phyloP scores from a whole-genome alignment of 2,888 invertebrate genomes.

The Ophion obscuratus region DNA sequence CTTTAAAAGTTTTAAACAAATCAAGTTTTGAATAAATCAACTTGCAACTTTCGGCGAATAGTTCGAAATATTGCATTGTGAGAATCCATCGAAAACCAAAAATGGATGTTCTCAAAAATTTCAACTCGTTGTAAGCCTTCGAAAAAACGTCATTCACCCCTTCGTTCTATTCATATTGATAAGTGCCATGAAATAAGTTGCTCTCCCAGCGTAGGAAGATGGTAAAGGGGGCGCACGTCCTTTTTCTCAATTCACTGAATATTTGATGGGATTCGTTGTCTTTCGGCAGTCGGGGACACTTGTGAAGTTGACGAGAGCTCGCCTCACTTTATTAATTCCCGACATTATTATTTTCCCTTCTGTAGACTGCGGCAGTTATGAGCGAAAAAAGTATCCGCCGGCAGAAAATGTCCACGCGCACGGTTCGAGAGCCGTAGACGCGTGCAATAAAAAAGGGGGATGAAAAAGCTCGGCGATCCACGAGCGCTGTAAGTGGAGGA shows the following conservation, averaged over 20 bases:
- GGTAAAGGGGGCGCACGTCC: no score
- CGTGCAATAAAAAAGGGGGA: conserved; percentile 38
- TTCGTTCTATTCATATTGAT: no score
- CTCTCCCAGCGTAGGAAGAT: no score
- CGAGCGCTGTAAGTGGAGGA: conserved; percentile 2
- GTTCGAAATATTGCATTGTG: no score
- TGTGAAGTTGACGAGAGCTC: conserved; percentile 48
- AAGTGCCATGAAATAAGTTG: no score
- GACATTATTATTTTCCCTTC: conserved; percentile 27
- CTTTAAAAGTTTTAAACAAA: no score
- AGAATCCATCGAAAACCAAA: no score
- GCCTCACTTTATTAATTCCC: conserved; percentile 46
- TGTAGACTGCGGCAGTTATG: neutral
- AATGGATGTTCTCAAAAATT: no score
- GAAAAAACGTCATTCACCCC: no score
- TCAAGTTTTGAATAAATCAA: no score
- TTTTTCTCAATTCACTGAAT: neutral
- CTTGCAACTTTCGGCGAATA: no score
- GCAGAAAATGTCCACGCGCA: conserved; percentile 24
- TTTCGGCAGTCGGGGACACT: conserved; percentile 21
- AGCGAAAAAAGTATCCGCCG: conserved; percentile 15
- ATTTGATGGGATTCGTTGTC: neutral
- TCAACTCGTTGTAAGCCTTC: no score
- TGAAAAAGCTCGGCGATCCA: conserved; percentile 4
- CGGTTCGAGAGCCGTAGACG: conserved; percentile 4